Conservation (phyloP, 2,888 invertebrate genomes). For the Artemia sinica region DNA sequence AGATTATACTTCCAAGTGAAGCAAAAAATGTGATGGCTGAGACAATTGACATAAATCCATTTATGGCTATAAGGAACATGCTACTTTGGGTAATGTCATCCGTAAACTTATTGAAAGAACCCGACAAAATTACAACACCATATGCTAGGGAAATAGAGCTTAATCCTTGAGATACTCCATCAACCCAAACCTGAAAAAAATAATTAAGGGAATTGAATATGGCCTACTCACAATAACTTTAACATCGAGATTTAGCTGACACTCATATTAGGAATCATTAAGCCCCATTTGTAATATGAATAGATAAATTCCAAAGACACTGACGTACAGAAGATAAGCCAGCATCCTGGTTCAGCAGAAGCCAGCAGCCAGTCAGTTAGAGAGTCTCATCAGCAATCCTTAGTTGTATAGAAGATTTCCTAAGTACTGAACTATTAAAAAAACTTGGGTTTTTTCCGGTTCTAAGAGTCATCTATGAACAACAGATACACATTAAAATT, state of each 20-base stretch:
- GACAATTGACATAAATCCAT: not conserved
- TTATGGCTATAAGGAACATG: not conserved
- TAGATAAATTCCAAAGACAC: not conserved
- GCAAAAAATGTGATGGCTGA: slow-evolving; percentile 1
- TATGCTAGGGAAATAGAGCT: not conserved
- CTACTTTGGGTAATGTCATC: not conserved
- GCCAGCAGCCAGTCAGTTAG: not conserved
- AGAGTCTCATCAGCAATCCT: too few species aligned
- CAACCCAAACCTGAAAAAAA: not conserved
- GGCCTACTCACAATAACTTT: not conserved
- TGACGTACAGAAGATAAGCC: not conserved
- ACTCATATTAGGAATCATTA: too few species aligned
- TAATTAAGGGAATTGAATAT: not conserved
- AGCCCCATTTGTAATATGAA: not conserved
- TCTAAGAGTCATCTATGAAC: too few species aligned
- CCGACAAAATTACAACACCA: not conserved
- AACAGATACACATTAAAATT: too few species aligned
- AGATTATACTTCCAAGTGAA: not conserved
- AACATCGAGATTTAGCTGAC: too few species aligned
- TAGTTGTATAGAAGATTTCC: too few species aligned
- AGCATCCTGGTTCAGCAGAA: not conserved
- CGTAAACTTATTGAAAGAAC: not conserved
- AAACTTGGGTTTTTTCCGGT: too few species aligned
- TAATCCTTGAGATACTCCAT: not conserved
- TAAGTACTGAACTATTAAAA: too few species aligned